Conservation (phyloP, 2,113 vertebrate species). For the Oryzias celebensis region DNA sequence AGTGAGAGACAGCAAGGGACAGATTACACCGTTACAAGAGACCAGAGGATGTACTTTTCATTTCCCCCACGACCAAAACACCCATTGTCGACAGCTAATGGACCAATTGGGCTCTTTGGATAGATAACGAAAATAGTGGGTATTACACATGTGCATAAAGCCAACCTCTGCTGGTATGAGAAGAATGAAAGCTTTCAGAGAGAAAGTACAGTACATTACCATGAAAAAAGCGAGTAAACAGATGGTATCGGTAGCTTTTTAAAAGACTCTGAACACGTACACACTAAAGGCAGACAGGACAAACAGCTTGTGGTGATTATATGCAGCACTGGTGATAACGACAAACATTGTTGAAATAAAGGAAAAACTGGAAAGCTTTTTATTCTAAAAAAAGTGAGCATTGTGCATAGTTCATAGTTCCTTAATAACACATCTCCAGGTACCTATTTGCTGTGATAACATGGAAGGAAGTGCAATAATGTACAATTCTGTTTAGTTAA, state of each 20-base stretch:
- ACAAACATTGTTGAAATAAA: slow-evolving; percentile 67
- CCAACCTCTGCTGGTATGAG: slow-evolving; percentile 53
- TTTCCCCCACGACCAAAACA: slow-evolving; percentile 36
- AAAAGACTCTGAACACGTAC: slow-evolving; percentile 61
- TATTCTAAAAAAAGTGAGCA: slow-evolving; percentile 79
- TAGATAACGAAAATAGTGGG: slow-evolving; percentile 50
- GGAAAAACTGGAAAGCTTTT: slow-evolving; percentile 72
- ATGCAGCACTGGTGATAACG: slow-evolving; percentile 72
- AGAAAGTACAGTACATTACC: slow-evolving; percentile 62
- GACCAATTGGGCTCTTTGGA: slow-evolving; percentile 63
- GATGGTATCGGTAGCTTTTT: slow-evolving; percentile 53
- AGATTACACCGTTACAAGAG: slow-evolving; percentile 48
- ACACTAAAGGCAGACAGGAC: slow-evolving; percentile 70
- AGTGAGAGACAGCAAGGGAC: slow-evolving; percentile 41
- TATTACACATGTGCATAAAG: slow-evolving; percentile 54
- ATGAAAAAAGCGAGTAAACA: slow-evolving; percentile 51
- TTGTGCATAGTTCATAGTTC: slow-evolving; percentile 83
- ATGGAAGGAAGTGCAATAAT: slow-evolving; percentile 79
- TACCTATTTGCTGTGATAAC: slow-evolving; percentile 76
- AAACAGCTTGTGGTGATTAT: slow-evolving; percentile 65
- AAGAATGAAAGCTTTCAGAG: slow-evolving; percentile 58
- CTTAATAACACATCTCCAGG: slow-evolving; percentile 65
- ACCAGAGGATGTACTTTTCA: slow-evolving; percentile 32
- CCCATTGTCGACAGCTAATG: slow-evolving; percentile 43
- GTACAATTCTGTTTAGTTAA: slow-evolving; percentile 73